Evolutionary conservation across 2,888 invertebrate species (phyloP), one percentile per base, ranked within the genome.

Genomic region (Mythimna loreyi): DNA sequence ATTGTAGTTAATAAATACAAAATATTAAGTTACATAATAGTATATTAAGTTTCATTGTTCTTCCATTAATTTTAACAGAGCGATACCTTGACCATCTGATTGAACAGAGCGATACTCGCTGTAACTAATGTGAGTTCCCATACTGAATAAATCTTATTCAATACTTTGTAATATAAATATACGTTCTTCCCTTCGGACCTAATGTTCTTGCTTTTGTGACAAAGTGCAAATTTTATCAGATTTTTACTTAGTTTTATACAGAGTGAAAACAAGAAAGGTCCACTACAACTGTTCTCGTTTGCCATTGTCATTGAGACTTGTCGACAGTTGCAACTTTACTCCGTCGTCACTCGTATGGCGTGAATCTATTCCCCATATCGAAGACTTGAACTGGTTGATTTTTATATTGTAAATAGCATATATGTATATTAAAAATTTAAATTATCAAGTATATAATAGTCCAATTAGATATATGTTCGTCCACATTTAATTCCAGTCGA

Each of bases 381-480:
- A 78, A 82, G 83, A 84, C 83, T 84, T 75, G 84, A 86, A 86
- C 90, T 86, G 87, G 86, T 91, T 92, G 88, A 85, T 90, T 93
- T 90, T 90, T 86, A 85, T 87, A 85, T 83, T 93, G 92, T 93
- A 93, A 92, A 93, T 92, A 93, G 85, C 90, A 88, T 91, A 89
- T 87, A 90, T 90, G 84, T 89, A 89, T 90, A 91, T 88, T 91
- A 89, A 89, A 89, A 88, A 89, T 83, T 81, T 87, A 89, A 91
- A 92, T 90, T 87, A 86, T 87, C 86, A 87, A 91, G 89, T 93
- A 92, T 91, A 91, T 89, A 90, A 92, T 93, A 94, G 94, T 93
- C 93, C 94, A 94, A 90, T 85, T 94, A 92, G 90, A 90, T 93
- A 92, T 93, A 91, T 92, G 92, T 94, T 95, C 95, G 95, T 95